Evolutionary conservation across 2,113 vertebrate species (phyloP).

Genomic region (Circaetus cinerascens): DNA sequence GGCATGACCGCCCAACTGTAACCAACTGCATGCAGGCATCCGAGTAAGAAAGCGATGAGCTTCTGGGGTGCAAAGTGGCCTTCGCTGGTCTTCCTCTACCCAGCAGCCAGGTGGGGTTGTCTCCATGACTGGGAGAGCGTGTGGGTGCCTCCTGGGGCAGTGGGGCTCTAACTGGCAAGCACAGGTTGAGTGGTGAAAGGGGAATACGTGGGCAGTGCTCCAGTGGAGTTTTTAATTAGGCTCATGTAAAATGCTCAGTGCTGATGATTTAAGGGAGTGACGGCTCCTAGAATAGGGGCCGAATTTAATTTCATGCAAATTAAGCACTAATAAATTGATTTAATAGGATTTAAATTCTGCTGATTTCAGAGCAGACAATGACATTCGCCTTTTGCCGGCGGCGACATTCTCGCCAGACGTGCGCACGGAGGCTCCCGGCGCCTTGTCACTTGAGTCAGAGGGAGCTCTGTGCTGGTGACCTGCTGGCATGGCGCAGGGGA

Average conservation of each 20-base stretch:
- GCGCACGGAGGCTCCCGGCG: background rate
- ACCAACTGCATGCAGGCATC: background rate
- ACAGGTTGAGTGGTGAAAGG: background rate
- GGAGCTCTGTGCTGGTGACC: background rate
- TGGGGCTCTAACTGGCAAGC: background rate
- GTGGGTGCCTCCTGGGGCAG: background rate
- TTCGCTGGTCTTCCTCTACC: background rate
- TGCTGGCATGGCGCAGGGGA: background rate
- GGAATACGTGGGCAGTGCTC: conserved; percentile 23
- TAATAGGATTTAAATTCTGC: conserved; percentile 70
- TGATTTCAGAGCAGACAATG: conserved; percentile 59
- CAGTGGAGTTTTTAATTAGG: conserved; percentile 61
- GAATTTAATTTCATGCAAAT: conserved; percentile 76
- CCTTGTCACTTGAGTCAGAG: background rate
- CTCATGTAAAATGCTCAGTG: conserved; percentile 35
- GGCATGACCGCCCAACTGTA: accelerated
- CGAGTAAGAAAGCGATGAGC: background rate
- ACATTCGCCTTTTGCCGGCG: background rate
- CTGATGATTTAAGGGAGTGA: conserved; percentile 65
- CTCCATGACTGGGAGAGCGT: background rate
- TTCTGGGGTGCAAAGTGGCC: background rate
- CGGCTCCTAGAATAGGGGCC: conserved; percentile 59
- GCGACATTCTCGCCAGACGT: background rate
- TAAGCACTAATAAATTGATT: conserved; percentile 71
- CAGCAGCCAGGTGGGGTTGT: background rate